Base-by-base conservation (phyloP, 2,888 invertebrate genomes). In the Drosophila paranaensis region DNA sequence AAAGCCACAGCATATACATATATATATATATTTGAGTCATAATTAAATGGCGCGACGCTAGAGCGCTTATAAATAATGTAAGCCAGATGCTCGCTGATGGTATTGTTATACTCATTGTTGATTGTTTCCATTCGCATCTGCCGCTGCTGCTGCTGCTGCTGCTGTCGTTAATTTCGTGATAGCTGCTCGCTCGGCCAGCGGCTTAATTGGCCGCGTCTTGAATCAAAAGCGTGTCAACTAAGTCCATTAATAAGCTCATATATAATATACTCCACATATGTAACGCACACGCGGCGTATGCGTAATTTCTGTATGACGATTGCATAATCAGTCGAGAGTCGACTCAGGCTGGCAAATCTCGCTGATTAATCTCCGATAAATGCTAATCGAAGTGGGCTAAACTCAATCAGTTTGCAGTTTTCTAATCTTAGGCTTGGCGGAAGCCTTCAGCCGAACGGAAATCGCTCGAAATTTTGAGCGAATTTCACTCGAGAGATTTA, bases 11-110 rank as follows among this genome's bases (percentile, higher is more conserved):
- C 77, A 42, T 40, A 75, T 42, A 74, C 78, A n/a, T n/a, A n/a
- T n/a, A n/a, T n/a, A n/a, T n/a, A n/a, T n/a, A n/a, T n/a, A 79
- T 77, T 81, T 81, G 61, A 76, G 71, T 60, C 62, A 80, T 80
- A 74, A 86, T 81, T 83, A 79, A 85, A 77, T 79, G 79, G 71
- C 77, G 79, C 78, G 77, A 55, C 70, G 70, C 60, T 43, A 72
- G 71, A 73, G 75, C 62, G 79, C 75, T 72, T 67, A 61, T 56
- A 72, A 64, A 66, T 70, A 62, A 51, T 66, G 68, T 67, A 39
- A 54, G 13, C 55, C 53, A 61, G 60, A 27, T 20, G 30, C 30
- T 33, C 30, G 3, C 48, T 16, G 53, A 40, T 68, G 40, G 45
- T 53, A 53, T 70, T 67, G 56, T 71, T 65, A 48, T 43, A 40